Evolutionary conservation across 2,797 vertebrate genomes (phyloP).

Genomic region (Aldrovandia affinis): DNA sequence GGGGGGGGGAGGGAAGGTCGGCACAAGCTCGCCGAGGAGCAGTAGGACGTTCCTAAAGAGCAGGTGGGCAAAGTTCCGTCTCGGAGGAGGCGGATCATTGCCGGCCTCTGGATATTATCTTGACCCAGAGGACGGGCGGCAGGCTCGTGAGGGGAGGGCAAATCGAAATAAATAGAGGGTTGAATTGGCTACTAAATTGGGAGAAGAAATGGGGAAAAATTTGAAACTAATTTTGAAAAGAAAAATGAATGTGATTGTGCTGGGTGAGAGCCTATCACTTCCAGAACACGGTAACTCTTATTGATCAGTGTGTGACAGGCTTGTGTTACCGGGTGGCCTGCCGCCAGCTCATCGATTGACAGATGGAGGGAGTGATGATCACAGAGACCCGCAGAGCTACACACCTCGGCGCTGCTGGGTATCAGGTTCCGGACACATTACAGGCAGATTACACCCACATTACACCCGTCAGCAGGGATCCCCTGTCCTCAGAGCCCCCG

Average conservation of each 20-base stretch:
- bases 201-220: too few relatives aligned
- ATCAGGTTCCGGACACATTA: constrained; percentile 40
- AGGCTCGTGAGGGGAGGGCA: too few relatives aligned
- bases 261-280: background rate
- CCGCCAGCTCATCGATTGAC: constrained; percentile 14
- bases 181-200: too few relatives aligned
- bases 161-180: too few relatives aligned
- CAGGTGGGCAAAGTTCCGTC: too few relatives aligned
- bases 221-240: too few relatives aligned
- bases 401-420: constrained; percentile 30
- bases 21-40: too few relatives aligned
- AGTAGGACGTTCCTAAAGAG: too few relatives aligned
- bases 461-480: constrained; percentile 25
- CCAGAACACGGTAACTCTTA: background rate
- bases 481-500: background rate
- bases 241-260: background rate
- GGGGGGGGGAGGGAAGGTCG: too few relatives aligned
- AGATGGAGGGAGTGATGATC: constrained; percentile 27
- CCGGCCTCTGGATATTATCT: too few relatives aligned
- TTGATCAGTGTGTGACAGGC: background rate
- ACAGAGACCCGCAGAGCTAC: constrained; percentile 28
- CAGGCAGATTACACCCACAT: background rate
- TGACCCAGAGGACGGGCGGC: too few relatives aligned
- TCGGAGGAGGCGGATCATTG: too few relatives aligned
- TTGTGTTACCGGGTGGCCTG: background rate